These are phyloP conservation scores for Homarus gammarus DNA, from an alignment of 2,888 invertebrate genomes.

Conservation along the genomic window DNA sequence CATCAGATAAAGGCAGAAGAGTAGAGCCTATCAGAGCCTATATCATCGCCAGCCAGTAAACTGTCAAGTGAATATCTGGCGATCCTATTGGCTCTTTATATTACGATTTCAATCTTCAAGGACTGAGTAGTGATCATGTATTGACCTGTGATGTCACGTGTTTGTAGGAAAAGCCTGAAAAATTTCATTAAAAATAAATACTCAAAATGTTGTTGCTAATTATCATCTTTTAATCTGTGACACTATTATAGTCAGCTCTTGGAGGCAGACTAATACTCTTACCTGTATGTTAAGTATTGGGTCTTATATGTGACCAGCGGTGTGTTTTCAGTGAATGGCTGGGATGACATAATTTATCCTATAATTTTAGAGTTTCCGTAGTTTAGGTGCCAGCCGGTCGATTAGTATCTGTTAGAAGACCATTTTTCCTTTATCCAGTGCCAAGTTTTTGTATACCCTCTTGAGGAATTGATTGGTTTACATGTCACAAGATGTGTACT, in stretches of 20 bases:
- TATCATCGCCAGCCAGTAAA: too few species aligned
- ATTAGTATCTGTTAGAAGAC: slow-evolving; percentile 5
- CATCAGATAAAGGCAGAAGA: too few species aligned
- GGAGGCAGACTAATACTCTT: not conserved
- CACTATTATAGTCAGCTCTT: not conserved
- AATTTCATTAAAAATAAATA: not conserved
- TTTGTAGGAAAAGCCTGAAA: not conserved
- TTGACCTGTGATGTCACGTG: not conserved
- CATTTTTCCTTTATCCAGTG: not conserved
- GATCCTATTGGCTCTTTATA: too few species aligned
- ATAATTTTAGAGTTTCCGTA: not conserved
- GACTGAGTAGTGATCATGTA: not conserved
- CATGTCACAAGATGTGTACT: not conserved
- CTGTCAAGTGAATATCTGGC: too few species aligned
- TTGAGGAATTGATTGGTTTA: not conserved
- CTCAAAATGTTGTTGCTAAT: not conserved
- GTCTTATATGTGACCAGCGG: not conserved
- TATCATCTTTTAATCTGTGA: not conserved
- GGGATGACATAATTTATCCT: not conserved
- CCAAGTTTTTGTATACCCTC: not conserved
- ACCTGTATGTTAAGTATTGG: not conserved
- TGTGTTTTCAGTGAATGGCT: slow-evolving; percentile 1
- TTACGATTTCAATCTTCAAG: not conserved
- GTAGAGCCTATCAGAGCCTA: too few species aligned
- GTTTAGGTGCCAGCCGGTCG: not conserved